Evolutionary conservation across 2,888 invertebrate species (phyloP).

Genomic region (Esperia sulphurella): DNA sequence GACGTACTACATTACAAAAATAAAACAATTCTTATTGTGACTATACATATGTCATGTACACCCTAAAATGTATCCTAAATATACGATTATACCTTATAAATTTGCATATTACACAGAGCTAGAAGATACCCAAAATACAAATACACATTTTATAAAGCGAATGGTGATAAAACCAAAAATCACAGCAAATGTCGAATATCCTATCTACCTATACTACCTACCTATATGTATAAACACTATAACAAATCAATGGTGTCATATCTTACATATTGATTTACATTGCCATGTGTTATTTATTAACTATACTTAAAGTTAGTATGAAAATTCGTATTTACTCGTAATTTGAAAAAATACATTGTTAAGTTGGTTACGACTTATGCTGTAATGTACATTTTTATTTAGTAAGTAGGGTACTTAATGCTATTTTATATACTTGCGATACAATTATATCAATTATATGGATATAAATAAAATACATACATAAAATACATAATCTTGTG

Average conservation of each 20-base stretch:
- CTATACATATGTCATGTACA: slow-evolving; percentile 2
- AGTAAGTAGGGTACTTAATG: no score
- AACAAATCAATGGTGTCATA: slow-evolving; percentile 46
- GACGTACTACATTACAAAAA: slow-evolving; percentile 58
- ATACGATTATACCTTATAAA: slow-evolving; percentile 13
- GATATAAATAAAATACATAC: no score
- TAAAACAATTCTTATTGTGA: slow-evolving; percentile 69
- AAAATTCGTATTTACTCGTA: slow-evolving; percentile 48
- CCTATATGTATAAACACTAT: slow-evolving; percentile 17
- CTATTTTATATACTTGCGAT: no score
- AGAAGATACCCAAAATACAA: slow-evolving; percentile 22
- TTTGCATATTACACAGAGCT: slow-evolving; percentile 26
- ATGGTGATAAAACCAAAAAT: slow-evolving; percentile 44
- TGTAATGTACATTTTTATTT: no score
- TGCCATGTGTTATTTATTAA: slow-evolving; percentile 17
- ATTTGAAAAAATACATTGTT: no score
- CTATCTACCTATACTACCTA: slow-evolving; percentile 46
- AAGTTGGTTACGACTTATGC: no score
- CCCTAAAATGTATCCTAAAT: slow-evolving; percentile 1
- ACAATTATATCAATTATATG: no score
- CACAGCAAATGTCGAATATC: slow-evolving; percentile 59
- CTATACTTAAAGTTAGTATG: slow-evolving; percentile 19
- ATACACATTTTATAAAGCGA: slow-evolving; percentile 13
- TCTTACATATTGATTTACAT: slow-evolving; percentile 33
- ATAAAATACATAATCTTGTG: no score